Evolutionary conservation across 2,113 vertebrate species (phyloP).

Genomic region (Urocynchramus pylzowi): DNA sequence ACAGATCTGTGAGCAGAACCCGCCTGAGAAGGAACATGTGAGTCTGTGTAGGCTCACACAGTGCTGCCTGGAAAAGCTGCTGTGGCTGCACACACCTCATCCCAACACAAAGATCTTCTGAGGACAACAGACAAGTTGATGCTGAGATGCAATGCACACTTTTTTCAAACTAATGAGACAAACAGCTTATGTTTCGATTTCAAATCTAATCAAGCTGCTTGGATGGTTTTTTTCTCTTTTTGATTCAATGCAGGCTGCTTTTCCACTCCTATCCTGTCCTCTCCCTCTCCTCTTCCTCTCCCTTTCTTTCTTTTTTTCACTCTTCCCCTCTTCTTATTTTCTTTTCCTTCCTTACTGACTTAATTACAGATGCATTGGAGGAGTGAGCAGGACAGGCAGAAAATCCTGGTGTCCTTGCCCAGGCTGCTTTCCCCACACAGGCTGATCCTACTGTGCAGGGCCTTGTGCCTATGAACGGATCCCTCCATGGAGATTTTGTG

Average conservation of each 20-base stretch:
- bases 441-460: not conserved
- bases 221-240: not conserved
- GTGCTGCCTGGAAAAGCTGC: not conserved
- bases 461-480: not conserved
- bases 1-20: not conserved
- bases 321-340: too few relatives aligned
- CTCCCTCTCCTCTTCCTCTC: not conserved
- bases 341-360: not conserved
- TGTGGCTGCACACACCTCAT: not conserved
- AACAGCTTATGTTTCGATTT: not conserved
- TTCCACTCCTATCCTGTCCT: too few relatives aligned
- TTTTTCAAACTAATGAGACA: not conserved
- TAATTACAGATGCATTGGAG: not conserved
- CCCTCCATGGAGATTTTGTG: not conserved
- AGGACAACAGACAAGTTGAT: not conserved
- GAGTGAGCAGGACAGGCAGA: not conserved
- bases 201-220: not conserved
- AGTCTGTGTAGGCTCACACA: not conserved
- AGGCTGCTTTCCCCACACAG: not conserved
- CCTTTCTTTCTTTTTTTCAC: too few relatives aligned
- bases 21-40: not conserved
- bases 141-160: not conserved
- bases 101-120: not conserved
- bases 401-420: not conserved
- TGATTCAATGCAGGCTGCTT: not conserved